Evolutionary conservation across 2,888 invertebrate species (phyloP), one percentile per base, ranked within the genome.

Genomic region (Caenorhabditis plicata): DNA sequence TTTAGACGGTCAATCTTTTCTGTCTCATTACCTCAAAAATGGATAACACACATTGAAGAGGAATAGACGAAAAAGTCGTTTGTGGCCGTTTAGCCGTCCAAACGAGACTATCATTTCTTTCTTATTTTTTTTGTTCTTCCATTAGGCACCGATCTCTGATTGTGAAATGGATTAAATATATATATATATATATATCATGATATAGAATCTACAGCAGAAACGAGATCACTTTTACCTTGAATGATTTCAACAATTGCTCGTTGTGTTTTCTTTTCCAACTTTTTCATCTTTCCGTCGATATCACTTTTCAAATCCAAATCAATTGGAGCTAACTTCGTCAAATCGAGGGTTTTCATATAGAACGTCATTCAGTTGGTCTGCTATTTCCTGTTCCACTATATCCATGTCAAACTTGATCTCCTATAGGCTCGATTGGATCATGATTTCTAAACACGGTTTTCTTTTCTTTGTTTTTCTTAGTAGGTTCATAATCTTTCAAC

Each of bases 211-310:
- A 70, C 66, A 13, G 67, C 52, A 26, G 48, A 41, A 2, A 57
- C 67, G 39, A 70, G 63, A 65, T 70, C 70, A 8, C 62, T 64
- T 42, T 62, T 62, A 29, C 66, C 65, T 42, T 70, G 63, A 49
- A 96, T 95, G 2, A 96, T 85, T 83, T 95, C 94, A 0, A 93
- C 94, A 66, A 98, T 95, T 0, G 95, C 91, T 80, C 90, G 89
- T 79, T 95, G 93, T 25, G 96, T 96, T 76, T 90, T 85, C 57
- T 89, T 87, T 74, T 95, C 94, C 29, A 98, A 82, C 82, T 90
- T 91, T 70, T 92, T 42, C 33, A 69, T 9, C 39, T 64, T 66
- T 13, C 46, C 31, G 22, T 62, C 64, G 40, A 67, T 67, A 29
- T 70, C 65, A 25, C 70, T 43, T 39, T 70, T 70, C 48, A 70